phyloP scores from a whole-genome alignment of 2,113 vertebrate species.

The Elachura formosa region DNA sequence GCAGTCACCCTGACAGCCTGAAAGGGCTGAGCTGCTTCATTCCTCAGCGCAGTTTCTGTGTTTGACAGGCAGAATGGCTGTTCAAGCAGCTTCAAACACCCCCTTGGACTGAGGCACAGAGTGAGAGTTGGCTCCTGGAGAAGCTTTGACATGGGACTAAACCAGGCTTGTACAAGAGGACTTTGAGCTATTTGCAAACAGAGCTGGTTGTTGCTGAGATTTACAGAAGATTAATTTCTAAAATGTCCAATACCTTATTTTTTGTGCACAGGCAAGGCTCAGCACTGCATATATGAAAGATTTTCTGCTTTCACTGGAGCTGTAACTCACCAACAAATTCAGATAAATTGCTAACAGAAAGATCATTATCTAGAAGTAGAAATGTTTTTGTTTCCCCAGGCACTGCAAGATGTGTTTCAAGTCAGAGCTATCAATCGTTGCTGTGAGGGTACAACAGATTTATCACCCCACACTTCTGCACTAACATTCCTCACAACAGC shows the following conservation, averaged over 20 bases:
- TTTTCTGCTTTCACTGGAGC: neutral
- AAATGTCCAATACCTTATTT: fast-evolving
- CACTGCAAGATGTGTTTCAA: neutral
- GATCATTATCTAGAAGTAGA: neutral
- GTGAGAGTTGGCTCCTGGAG: neutral
- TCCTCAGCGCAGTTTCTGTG: neutral
- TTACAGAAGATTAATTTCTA: neutral
- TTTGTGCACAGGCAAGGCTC: neutral
- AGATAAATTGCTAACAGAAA: neutral
- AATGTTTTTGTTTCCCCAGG: neutral
- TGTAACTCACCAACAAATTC: neutral
- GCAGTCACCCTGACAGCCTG: neutral
- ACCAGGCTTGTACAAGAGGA: neutral
- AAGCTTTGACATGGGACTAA: neutral
- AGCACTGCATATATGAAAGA: neutral
- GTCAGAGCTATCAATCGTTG: neutral
- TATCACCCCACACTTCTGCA: neutral
- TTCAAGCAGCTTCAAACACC: neutral
- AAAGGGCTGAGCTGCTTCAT: neutral
- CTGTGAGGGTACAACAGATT: neutral
- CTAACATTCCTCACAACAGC: neutral
- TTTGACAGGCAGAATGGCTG: neutral
- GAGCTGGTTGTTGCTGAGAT: neutral
- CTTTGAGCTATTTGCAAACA: neutral
- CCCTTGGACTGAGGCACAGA: neutral